These are phyloP conservation scores for Enteromius mattozi DNA, from an alignment of 2,797 vertebrate species.

Conservation along the genomic window DNA sequence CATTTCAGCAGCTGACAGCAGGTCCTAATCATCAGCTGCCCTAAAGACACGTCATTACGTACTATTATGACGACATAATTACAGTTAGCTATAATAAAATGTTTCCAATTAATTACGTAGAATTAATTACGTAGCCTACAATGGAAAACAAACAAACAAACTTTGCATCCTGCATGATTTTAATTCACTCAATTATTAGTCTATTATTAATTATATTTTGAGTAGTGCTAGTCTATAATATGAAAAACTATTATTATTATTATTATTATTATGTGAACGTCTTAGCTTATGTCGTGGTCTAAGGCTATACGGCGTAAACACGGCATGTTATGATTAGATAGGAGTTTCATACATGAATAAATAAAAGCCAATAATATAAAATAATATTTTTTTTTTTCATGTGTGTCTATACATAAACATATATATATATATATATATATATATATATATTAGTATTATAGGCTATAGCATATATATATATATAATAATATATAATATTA, in stretches of 20 bases:
- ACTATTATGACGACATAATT: constrained; percentile 93
- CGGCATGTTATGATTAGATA: background rate
- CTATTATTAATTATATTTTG: background rate
- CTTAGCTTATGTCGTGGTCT: background rate
- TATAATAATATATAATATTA: too few species aligned
- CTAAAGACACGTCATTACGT: constrained; percentile 90
- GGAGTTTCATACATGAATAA: background rate
- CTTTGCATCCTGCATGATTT: background rate
- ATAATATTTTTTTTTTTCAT: too few species aligned
- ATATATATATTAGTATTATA: too few species aligned
- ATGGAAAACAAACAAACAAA: background rate
- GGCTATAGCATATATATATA: background rate
- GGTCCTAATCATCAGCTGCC: constrained; percentile 95
- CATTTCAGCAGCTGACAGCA: constrained; percentile 89
- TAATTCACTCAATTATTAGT: background rate
- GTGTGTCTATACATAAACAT: background rate
- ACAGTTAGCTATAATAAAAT: constrained; percentile 89
- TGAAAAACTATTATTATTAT: background rate
- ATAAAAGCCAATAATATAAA: background rate
- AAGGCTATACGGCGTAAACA: background rate
- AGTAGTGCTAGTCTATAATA: too few species aligned
- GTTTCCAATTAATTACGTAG: constrained; percentile 87
- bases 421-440: background rate
- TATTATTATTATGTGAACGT: background rate
- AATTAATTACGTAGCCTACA: background rate